These are phyloP conservation scores for Butastur rufipennis DNA, from an alignment of 2,113 vertebrate species.

Conservation along the genomic window DNA sequence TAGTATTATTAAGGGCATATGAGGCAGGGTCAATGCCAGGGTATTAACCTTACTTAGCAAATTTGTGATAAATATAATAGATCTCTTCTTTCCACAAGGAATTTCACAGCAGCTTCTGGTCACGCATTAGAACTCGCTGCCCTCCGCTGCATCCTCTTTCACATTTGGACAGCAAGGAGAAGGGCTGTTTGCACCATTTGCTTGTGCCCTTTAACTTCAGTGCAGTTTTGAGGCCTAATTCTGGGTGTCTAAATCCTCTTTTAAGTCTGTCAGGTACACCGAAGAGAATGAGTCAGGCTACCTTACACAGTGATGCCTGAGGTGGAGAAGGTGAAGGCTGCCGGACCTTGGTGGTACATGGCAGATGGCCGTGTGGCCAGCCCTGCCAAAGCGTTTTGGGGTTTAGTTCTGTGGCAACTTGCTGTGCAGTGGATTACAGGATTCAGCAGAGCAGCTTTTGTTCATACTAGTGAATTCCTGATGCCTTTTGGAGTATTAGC, in stretches of 20 bases:
- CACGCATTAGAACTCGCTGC: neutral
- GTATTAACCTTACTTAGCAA: constrained; percentile 27
- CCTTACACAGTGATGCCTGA: neutral
- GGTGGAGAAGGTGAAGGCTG: neutral
- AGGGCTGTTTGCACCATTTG: neutral
- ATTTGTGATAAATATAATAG: neutral
- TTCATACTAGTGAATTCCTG: neutral
- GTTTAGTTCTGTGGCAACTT: neutral
- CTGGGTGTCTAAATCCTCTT: neutral
- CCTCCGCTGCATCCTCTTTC: neutral
- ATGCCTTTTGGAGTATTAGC: neutral
- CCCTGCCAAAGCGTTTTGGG: neutral
- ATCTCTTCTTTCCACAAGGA: neutral
- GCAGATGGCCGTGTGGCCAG: neutral
- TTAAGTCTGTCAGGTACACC: neutral
- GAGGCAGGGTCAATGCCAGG: neutral
- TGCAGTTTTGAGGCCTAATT: neutral
- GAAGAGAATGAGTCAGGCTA: neutral
- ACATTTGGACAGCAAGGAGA: neutral
- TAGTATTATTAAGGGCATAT: neutral
- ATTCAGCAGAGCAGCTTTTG: neutral
- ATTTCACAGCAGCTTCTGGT: neutral
- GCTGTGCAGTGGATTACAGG: neutral
- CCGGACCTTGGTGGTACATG: rapidly evolving
- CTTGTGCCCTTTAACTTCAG: neutral